Evolutionary conservation across 2,797 vertebrate species (phyloP), one percentile per base, ranked within the genome.

Genomic region (Enteromius fasciolatus): DNA sequence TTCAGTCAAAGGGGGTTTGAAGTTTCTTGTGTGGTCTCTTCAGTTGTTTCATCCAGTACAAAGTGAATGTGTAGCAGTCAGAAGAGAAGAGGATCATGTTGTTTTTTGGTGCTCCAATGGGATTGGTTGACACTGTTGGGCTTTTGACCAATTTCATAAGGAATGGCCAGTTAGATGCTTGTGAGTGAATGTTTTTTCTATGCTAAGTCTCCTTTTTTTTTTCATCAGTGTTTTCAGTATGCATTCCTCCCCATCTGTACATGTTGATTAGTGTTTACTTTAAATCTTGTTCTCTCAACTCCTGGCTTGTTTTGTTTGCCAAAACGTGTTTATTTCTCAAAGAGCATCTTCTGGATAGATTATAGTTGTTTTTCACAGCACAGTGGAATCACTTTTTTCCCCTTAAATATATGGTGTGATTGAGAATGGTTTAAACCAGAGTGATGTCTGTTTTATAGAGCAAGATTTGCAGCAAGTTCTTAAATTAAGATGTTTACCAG

Each of bases 221-320:
- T 44, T 78, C 44, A 23, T 39, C 18, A 23, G 64, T 76, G 90
- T 92, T 93, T 93, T 94, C 95, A 96, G 96, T 92, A 96, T 96
- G 96, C 97, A 98, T 98, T 99, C 97, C 97, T 96, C 95, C 95
- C 92, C 92, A 94, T 91, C 94, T 93, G 91, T 94, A 94, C 93
- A 90, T 93, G 92, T 93, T 93, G 92, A 91, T 94, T 93, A 91
- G 90, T 93, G 90, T 95, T 93, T 92, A 88, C 87, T 90, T 93
- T 92, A 93, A 90, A 94, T 92, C 83, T 81, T 81, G 81, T 63
- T 89, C 91, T 90, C 72, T 84, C 75, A 81, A 86, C 93, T 91
- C 91, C 92, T 91, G 92, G 90, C 90, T 89, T 39, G 92, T 93
- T 92, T 92, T 89, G 90, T 95, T 93, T 93, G 94, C 94, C 92